Conservation (phyloP, 2,888 invertebrate species). For the Noctua pronuba region DNA sequence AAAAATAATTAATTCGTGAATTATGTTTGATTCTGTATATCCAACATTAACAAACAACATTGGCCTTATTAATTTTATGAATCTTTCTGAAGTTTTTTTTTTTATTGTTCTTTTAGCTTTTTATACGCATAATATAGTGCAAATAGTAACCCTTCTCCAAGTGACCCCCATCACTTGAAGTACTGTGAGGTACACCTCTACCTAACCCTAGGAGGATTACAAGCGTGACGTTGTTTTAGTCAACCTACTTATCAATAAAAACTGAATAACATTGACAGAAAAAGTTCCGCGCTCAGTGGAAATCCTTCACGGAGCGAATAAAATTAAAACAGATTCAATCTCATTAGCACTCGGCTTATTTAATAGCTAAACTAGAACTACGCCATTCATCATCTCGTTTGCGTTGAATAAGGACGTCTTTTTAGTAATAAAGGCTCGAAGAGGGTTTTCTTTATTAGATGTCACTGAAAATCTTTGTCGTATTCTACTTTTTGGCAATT, state of each 20-base stretch:
- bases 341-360: constrained; percentile 76
- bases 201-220: no score
- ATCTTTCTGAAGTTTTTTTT: no score
- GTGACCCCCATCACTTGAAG: no score
- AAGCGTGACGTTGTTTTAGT: not conserved
- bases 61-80: no score
- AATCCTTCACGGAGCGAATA: constrained; percentile 53
- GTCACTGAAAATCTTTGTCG: not conserved
- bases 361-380: constrained; percentile 64
- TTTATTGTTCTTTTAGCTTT: no score
- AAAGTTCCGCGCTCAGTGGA: constrained; percentile 25
- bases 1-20: no score
- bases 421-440: not conserved
- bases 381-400: constrained; percentile 43
- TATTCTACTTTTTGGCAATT: not conserved
- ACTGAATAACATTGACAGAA: constrained; percentile 10
- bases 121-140: no score
- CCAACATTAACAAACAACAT: no score
- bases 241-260: constrained; percentile 2
- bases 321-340: constrained; percentile 77
- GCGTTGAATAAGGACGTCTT: constrained; percentile 20
- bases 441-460: not conserved
- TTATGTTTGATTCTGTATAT: no score
- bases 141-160: no score
- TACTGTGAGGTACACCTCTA: no score